A percentile compares a stretch with the other conserved stretches of the same genome.
These are phyloP conservation scores for Chaetogeoica ovagalla DNA, from an alignment of 2,888 invertebrate genomes.

Conservation along the genomic window DNA sequence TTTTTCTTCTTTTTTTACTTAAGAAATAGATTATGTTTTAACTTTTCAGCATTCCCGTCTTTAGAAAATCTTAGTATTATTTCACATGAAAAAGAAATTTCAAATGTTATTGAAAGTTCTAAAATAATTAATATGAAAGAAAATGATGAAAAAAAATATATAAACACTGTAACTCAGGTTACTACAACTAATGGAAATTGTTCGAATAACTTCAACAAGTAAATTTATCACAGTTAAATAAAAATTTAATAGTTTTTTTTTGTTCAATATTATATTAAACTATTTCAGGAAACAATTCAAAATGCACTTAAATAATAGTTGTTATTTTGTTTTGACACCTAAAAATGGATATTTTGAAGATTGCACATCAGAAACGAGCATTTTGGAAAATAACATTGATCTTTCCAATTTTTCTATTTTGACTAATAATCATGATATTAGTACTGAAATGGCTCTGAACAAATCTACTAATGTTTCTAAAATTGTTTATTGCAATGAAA, in stretches of 20 bases:
- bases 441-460: conserved; percentile 22
- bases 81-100: neutral
- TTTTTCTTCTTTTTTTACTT: neutral
- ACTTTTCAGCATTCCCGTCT: conserved; percentile 26
- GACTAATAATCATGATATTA: conserved; percentile 9
- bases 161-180: neutral
- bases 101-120: neutral
- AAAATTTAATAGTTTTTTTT: neutral
- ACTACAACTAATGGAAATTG: neutral
- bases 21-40: neutral
- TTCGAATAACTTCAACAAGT: conserved; percentile 2
- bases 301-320: neutral
- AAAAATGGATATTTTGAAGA: conserved; percentile 44
- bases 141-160: neutral
- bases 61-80: conserved; percentile 17
- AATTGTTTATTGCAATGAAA: conserved; percentile 39
- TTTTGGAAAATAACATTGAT: conserved; percentile 15
- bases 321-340: conserved; percentile 31
- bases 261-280: neutral
- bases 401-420: conserved; percentile 41
- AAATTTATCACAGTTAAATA: neutral
- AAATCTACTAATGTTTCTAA: conserved; percentile 39
- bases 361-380: conserved; percentile 7
- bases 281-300: conserved; percentile 22
- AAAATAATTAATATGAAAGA: neutral